Conservation (phyloP, 1,140 invertebrate species). For the Rhagoletis zephyria region DNA sequence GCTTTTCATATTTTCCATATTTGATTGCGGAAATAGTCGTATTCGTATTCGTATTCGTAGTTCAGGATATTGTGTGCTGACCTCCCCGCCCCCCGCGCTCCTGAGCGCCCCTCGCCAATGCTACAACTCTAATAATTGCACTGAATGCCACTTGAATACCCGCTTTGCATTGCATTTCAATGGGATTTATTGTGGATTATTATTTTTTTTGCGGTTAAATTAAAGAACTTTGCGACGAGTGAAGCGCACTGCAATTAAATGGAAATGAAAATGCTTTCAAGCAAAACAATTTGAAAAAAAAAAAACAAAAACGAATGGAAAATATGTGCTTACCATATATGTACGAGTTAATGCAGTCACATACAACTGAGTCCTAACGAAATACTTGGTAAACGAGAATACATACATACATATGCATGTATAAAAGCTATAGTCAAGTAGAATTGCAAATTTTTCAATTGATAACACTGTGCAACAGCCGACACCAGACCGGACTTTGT, state of each 20-base stretch:
- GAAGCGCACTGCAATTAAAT: constrained; percentile 26
- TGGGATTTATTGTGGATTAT: constrained; percentile 21
- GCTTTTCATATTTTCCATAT: constrained; percentile 27
- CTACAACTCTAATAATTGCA: constrained; percentile 4
- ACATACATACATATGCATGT: too few species aligned
- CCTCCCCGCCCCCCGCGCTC: background rate
- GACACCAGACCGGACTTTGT: too few species aligned
- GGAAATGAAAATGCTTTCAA: constrained; percentile 9
- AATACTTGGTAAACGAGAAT: too few species aligned
- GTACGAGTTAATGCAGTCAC: too few species aligned
- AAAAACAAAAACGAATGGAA: too few species aligned
- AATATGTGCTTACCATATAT: too few species aligned
- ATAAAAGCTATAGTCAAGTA: too few species aligned
- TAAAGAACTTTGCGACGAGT: constrained; percentile 39
- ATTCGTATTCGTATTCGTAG: constrained; percentile 3
- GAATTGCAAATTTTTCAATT: too few species aligned
- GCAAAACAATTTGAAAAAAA: too few species aligned
- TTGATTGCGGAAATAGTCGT: constrained; percentile 39
- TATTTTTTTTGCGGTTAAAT: constrained; percentile 18
- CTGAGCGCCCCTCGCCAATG: too few species aligned
- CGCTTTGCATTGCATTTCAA: constrained; percentile 24
- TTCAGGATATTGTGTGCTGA: constrained; percentile 32
- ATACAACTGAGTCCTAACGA: too few species aligned
- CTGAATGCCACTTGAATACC: constrained; percentile 11
- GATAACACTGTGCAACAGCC: too few species aligned